Percentiles rank a stretch among this genome's conserved stretches.
phyloP scores from a whole-genome alignment of 2,113 vertebrate genomes.

The Tragulus kanchil region DNA sequence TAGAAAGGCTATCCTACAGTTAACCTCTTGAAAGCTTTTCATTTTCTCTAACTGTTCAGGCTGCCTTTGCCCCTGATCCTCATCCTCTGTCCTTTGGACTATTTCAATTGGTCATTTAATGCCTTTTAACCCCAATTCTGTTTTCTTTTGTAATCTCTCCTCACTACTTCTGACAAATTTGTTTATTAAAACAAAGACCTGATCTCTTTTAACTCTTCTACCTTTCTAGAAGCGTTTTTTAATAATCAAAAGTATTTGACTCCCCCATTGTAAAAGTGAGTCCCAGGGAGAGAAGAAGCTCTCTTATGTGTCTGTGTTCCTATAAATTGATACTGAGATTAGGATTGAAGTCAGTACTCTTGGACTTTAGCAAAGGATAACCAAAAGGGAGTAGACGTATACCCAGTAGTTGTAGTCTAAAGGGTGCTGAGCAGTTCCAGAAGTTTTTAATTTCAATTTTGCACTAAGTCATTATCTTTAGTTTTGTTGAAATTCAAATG shows the following conservation, averaged over 20 bases:
- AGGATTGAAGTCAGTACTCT: neutral
- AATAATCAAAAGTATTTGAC: neutral
- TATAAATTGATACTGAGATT: neutral
- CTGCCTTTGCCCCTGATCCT: neutral
- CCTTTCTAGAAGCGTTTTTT: neutral
- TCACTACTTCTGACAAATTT: neutral
- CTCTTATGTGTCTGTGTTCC: neutral
- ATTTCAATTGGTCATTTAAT: neutral
- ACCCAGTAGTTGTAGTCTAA: neutral
- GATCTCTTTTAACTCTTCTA: neutral
- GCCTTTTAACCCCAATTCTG: neutral
- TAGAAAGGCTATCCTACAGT: neutral
- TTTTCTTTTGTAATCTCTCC: neutral
- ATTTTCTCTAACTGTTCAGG: neutral
- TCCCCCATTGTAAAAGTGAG: neutral
- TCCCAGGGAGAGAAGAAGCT: neutral
- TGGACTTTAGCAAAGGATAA: neutral
- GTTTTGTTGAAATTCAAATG: conserved; percentile 50
- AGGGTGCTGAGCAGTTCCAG: neutral
- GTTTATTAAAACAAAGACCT: neutral
- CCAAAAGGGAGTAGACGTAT: neutral
- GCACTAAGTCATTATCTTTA: conserved; percentile 11
- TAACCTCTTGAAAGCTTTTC: neutral
- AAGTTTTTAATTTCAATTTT: conserved; percentile 40
- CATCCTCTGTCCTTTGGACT: neutral